These are phyloP conservation scores for Sinocyclocheilus anshuiensis DNA, from an alignment of 2,113 vertebrate species.

Conservation along the genomic window DNA sequence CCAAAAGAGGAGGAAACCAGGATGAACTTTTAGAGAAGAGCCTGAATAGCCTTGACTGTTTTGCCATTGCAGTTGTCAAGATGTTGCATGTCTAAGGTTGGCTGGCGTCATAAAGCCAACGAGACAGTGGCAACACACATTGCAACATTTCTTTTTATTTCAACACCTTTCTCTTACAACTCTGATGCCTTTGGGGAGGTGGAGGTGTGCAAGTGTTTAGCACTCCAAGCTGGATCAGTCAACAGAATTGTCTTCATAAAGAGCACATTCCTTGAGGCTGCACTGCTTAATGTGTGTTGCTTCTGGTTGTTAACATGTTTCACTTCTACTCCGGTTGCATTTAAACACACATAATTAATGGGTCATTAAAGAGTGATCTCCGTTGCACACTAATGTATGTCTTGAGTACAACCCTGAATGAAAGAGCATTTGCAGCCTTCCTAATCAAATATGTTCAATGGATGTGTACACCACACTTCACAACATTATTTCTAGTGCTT, in stretches of 20 bases:
- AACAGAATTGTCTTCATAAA: conserved; percentile 21
- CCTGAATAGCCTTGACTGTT: conserved; percentile 27
- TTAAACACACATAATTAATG: conserved; percentile 15
- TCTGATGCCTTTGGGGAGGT: not conserved
- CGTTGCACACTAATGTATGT: conserved; percentile 30
- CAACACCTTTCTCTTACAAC: conserved; percentile 29
- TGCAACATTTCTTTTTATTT: conserved; percentile 29
- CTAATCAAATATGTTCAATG: conserved; percentile 29
- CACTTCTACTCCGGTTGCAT: conserved; percentile 6
- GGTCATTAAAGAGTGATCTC: conserved; percentile 31
- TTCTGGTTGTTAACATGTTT: conserved; percentile 27
- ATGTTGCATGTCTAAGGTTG: conserved; percentile 16
- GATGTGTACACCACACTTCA: conserved; percentile 10
- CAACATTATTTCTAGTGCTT: not conserved
- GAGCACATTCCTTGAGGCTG: not conserved
- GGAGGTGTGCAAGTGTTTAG: not conserved
- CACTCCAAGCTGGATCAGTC: conserved; percentile 10
- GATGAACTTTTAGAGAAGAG: conserved; percentile 11
- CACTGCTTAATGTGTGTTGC: not conserved
- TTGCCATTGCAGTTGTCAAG: conserved; percentile 45
- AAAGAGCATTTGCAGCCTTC: not conserved
- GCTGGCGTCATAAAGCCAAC: not conserved
- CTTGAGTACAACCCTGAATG: not conserved
- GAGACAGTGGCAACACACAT: conserved; percentile 4
- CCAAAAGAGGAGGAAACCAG: not conserved